Evolutionary conservation across 1,140 invertebrate genomes (phyloP).

Genomic region (Ips nitidus): DNA sequence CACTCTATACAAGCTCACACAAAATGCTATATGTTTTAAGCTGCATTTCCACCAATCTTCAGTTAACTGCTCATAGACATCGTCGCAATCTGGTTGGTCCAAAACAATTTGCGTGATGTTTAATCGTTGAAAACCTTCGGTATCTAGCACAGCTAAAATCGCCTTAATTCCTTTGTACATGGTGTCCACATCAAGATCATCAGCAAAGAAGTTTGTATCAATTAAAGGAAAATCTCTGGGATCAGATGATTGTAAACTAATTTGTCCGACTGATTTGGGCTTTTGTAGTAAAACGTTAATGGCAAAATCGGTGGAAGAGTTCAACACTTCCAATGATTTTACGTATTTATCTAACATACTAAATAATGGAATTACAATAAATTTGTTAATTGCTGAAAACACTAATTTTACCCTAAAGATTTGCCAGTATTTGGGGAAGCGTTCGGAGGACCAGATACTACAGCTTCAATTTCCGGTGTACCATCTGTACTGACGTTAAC

Average conservation of each 20-base stretch:
- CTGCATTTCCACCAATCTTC: constrained; percentile 29
- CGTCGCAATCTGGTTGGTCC: constrained; percentile 10
- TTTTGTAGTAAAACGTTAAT: constrained; percentile 59
- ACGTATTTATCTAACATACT: not conserved
- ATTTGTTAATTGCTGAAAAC: not conserved
- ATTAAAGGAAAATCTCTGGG: constrained; percentile 76
- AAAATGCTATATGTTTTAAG: not conserved
- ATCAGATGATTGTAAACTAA: constrained; percentile 67
- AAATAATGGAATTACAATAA: constrained; percentile 47
- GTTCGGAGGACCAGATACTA: not conserved
- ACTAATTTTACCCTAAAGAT: not conserved
- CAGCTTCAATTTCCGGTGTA: not conserved
- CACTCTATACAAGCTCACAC: not conserved
- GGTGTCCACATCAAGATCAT: constrained; percentile 54
- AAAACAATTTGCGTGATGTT: constrained; percentile 47
- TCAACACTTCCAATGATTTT: constrained; percentile 1
- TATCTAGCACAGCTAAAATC: not conserved
- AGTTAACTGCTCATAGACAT: constrained; percentile 4
- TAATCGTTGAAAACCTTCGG: not conserved
- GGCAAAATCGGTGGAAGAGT: constrained; percentile 17
- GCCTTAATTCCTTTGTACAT: constrained; percentile 50
- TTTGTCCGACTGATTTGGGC: constrained; percentile 72
- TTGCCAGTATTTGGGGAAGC: not conserved
- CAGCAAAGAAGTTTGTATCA: constrained; percentile 72
- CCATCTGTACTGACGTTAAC: not conserved